Evolutionary conservation across 2,113 vertebrate genomes (phyloP).

Genomic region (Muntiacus muntjak): DNA sequence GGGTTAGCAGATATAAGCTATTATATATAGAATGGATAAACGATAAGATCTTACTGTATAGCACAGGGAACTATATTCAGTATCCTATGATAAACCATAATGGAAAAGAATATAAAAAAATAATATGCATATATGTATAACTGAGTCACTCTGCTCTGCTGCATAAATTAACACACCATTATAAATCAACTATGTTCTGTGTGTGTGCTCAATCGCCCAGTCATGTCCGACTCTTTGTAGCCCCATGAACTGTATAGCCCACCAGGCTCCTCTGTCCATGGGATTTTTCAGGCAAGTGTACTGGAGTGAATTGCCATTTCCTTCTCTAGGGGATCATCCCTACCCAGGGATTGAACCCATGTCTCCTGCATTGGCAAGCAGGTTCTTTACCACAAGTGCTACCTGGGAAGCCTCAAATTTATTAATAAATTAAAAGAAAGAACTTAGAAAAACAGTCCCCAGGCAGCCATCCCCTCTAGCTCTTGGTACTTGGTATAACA

Average conservation of each 20-base stretch:
- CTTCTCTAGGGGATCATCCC: background rate
- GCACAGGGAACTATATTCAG: background rate
- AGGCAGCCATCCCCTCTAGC: background rate
- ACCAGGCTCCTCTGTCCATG: background rate
- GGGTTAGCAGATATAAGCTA: background rate
- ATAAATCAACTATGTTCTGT: background rate
- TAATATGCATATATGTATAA: background rate
- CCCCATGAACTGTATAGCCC: background rate
- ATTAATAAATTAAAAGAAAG: background rate
- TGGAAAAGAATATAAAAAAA: background rate
- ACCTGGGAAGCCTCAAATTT: background rate
- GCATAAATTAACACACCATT: background rate
- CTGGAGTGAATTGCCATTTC: background rate
- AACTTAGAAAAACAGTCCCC: background rate
- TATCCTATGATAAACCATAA: background rate
- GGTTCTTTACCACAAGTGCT: background rate
- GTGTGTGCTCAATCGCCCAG: background rate
- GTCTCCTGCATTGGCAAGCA: background rate
- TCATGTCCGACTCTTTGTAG: accelerated
- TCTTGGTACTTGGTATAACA: background rate
- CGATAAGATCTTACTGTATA: background rate
- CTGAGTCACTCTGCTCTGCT: background rate
- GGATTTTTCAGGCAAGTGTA: background rate
- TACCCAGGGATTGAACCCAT: background rate
- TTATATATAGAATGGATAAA: background rate